Base-by-base conservation (phyloP, 1,140 invertebrate species). In the Drosophila neocordata region DNA sequence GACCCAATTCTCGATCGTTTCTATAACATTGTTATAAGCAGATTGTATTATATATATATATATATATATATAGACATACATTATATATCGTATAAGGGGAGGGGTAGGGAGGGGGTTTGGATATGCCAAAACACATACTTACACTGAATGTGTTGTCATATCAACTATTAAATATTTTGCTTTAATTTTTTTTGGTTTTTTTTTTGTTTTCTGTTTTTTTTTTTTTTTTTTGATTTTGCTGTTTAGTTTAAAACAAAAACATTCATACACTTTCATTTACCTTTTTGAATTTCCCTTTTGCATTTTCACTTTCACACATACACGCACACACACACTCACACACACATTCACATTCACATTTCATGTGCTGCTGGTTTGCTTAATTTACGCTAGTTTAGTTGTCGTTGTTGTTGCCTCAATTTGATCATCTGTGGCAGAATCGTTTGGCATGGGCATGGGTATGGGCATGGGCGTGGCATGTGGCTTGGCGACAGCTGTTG, bases 401-500 rank as follows among this genome's bases (percentile, higher is more conserved):
- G 65, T 60, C 12, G 38, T 58, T 11, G 52, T 31, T 37, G 41
- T 53, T 20, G 65, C 60, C 62, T 35, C 20, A 61, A 61, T 57
- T 69, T 59, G 82, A 87, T 87, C 79, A 87, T 87, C 82, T 88
- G 76, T 79, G 81, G 64, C 81, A 85, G 70, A 53, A 24, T 56
- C 69, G 67, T 22, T 77, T 76, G 13, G 58, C 44, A 18, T 57
- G 60, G 48, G n/a, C 51, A 18, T 60, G 57, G 2, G 9, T n/a
- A 22, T 51, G 24, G 57, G 11, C 20, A 24, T 53, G 24, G 20
- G n/a, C 15, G 41, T 85, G 69, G 53, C 73, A 59, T 27, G 58
- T 12, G 57, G 62, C 31, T 48, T 67, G 73, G 53, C 63, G 76
- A 68, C 73, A 83, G 53, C 53, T 77, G 63, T 27, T 62, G 62